A percentile compares a stretch with the other conserved stretches of the same genome.
phyloP scores from a whole-genome alignment of 2,797 vertebrate species.

The Leptodactylus fallax region DNA sequence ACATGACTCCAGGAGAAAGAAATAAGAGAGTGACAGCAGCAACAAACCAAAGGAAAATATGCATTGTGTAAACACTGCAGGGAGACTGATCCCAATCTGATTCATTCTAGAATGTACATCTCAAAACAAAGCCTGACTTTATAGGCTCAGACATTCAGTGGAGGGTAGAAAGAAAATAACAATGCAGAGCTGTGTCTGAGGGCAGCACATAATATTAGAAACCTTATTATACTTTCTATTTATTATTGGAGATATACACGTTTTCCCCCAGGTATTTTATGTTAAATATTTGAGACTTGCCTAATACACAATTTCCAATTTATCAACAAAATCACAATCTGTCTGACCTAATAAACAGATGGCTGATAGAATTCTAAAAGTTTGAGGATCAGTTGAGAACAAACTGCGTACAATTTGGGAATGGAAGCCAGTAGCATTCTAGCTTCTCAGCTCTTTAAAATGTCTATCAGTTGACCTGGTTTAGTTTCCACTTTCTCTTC shows the following conservation, averaged over 20 bases:
- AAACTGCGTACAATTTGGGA: neutral
- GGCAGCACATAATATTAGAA: constrained; percentile 30
- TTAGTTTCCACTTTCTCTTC: neutral
- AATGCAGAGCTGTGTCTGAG: neutral
- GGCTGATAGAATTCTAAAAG: neutral
- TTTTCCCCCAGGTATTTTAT: neutral
- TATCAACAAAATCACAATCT: neutral
- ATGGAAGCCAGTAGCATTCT: too few relatives aligned
- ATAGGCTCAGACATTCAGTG: constrained; percentile 12
- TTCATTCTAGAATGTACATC: constrained; percentile 51
- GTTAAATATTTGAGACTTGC: neutral
- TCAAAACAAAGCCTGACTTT: constrained; percentile 55
- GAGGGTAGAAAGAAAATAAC: constrained; percentile 34
- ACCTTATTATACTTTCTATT: constrained; percentile 32
- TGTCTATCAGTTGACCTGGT: neutral
- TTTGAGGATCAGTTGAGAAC: neutral
- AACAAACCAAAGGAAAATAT: constrained; percentile 83
- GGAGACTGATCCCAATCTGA: constrained; percentile 76
- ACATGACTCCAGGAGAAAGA: constrained; percentile 72
- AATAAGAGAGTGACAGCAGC: constrained; percentile 83
- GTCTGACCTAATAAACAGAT: neutral
- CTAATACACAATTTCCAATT: neutral
- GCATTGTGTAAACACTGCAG: constrained; percentile 86
- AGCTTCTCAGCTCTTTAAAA: neutral
- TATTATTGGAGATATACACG: neutral